These are phyloP conservation scores for Andrena marginata DNA, from an alignment of 2,888 invertebrate species.

Conservation along the genomic window DNA sequence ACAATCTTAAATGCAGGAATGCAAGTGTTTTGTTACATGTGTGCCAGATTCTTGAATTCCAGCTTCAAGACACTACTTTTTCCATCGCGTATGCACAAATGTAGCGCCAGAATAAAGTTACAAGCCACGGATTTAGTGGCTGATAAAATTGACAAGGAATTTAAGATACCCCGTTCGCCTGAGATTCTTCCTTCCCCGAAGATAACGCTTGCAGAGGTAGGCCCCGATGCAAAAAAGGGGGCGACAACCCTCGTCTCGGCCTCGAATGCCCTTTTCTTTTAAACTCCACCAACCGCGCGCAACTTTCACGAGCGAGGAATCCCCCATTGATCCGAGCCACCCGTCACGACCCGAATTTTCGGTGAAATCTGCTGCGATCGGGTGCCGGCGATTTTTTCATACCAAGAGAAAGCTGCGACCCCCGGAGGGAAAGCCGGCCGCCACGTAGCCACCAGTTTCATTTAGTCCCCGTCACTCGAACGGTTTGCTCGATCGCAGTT, in stretches of 20 bases:
- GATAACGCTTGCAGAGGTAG: background rate
- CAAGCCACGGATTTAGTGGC: background rate
- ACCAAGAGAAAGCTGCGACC: conserved; percentile 68
- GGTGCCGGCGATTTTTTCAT: conserved; percentile 60
- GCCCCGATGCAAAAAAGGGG: background rate
- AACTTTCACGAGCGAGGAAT: conserved; percentile 47
- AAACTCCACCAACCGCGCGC: background rate
- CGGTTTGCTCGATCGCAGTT: conserved; percentile 42
- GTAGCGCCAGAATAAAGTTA: background rate
- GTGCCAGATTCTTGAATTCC: background rate
- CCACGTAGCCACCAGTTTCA: conserved; percentile 40
- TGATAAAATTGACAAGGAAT: background rate
- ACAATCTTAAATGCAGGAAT: background rate
- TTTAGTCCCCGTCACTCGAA: conserved; percentile 48
- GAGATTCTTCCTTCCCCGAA: too few relatives aligned
- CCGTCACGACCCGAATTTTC: conserved; percentile 64
- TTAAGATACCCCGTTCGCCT: too few relatives aligned
- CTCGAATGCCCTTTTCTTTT: background rate
- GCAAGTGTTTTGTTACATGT: background rate
- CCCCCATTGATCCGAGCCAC: conserved; percentile 20
- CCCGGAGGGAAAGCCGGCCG: conserved; percentile 26
- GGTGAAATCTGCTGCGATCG: conserved; percentile 61
- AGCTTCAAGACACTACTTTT: background rate
- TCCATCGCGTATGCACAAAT: too few relatives aligned
- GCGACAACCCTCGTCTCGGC: background rate